These are phyloP conservation scores for Zalophus californianus DNA, from an alignment of 2,797 vertebrate species.

Conservation along the genomic window DNA sequence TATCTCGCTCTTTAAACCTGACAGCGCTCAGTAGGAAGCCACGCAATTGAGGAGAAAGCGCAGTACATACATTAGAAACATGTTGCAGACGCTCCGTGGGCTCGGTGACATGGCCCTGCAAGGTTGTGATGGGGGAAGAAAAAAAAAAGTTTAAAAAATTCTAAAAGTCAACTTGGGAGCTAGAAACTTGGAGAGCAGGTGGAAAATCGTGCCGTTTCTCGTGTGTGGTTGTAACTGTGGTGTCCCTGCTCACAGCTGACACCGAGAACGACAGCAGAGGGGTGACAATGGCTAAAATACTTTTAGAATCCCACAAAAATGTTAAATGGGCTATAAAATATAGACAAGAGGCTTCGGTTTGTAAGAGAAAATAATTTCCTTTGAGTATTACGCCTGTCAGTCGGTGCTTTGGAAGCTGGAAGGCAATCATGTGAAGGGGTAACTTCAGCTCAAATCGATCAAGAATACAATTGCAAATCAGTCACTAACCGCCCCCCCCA, in stretches of 20 bases:
- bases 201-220: constrained; percentile 59
- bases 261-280: background rate
- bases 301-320: constrained; percentile 56
- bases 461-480: background rate
- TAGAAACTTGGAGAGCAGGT: constrained; percentile 5
- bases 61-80: background rate
- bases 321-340: constrained; percentile 68
- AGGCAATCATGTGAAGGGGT: background rate
- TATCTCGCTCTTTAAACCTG: constrained; percentile 71
- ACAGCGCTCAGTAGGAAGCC: constrained; percentile 69
- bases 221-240: background rate
- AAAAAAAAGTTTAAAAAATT: background rate
- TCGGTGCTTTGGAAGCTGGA: background rate
- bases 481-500: background rate
- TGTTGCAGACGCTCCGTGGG: background rate
- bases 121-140: background rate
- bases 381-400: background rate
- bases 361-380: constrained; percentile 64
- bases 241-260: background rate
- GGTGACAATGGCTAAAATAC: background rate
- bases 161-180: constrained; percentile 67
- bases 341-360: background rate
- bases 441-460: background rate
- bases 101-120: background rate
- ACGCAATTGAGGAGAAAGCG: constrained; percentile 47